Base-by-base conservation (phyloP, 92 coral and sea anemone genomes). In the Palythoa grandis region DNA sequence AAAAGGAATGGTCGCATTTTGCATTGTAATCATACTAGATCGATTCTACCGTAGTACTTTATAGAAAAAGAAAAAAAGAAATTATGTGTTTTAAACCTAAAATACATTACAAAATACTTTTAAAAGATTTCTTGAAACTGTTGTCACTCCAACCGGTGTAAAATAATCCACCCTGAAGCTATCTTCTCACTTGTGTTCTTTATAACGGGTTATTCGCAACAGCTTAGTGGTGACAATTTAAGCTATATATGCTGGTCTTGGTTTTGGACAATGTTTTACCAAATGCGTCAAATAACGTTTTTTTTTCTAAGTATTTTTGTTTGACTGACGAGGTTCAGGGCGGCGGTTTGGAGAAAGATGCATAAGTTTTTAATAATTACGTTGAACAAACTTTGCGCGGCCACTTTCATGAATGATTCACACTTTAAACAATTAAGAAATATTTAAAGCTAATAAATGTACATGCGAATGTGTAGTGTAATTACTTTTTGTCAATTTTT, bases 391-490 rank as follows among this genome's bases (percentile, higher is more conserved):
- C 74, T 80, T 65, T 25, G 73, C 29, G 24, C 63, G 52, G 47
- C 85, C 85, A 66, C 85, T 66, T 66, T 66, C 63, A 65, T 80
- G 74, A 80, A 80, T 80, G 60, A 80, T 80, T 80, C 85, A 80
- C 84, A 79, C 73, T 60, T 40, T 53, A 63, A 39, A 80, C 43
- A 66, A 66, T 80, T 74, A 66, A 66, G 85, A 80, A 65, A 50
- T 80, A 57, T 80, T 80, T 80, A 66, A 20, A 24, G 70, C 74
- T 47, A 80, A 80, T 80, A 80, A 80, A 69, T 23, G 60, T 67
- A 19, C 69, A 63, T 63, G 69, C 19, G 57, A 63, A 65, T 79
- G 43, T 47, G 68, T 80, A 15, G 60, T 23, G 43, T 67, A 52
- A 80, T 80, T 80, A 80, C 39, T 39, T 69, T 65, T 60, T 20